A percentile compares a stretch with the other conserved stretches of the same genome.
These are phyloP conservation scores for Oryzias javanicus DNA, from an alignment of 2,113 vertebrate genomes.

Conservation along the genomic window DNA sequence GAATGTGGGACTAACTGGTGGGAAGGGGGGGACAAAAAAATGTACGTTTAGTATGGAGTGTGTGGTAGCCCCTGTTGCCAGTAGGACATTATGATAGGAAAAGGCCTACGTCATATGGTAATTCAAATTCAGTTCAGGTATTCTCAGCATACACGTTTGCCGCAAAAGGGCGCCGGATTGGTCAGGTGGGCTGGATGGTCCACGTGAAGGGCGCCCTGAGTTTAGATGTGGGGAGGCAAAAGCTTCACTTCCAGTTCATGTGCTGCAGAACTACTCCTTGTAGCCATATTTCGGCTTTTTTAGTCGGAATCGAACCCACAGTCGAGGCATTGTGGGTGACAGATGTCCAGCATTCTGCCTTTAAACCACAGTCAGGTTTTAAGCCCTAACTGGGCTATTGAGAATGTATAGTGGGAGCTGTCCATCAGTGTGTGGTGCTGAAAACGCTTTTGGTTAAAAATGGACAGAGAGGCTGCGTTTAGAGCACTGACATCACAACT, in stretches of 20 bases:
- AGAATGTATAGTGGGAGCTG: slow-evolving; percentile 45
- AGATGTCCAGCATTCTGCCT: slow-evolving; percentile 6
- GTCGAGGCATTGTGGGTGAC: slow-evolving; percentile 23
- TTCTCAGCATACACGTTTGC: slow-evolving; percentile 71
- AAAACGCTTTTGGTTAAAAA: slow-evolving; percentile 45
- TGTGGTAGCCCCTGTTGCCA: slow-evolving; percentile 56
- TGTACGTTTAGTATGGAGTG: slow-evolving; percentile 37
- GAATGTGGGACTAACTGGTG: slow-evolving; percentile 44
- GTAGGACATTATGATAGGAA: slow-evolving; percentile 60
- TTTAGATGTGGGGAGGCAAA: slow-evolving; percentile 15
- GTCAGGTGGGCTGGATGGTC: slow-evolving; percentile 56
- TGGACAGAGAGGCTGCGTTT: slow-evolving; percentile 12
- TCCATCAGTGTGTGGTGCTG: slow-evolving; percentile 60
- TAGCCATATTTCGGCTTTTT: background rate
- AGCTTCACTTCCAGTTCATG: slow-evolving; percentile 16
- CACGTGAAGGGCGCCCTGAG: slow-evolving; percentile 38
- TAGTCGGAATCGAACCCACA: slow-evolving; percentile 18
- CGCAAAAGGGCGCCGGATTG: slow-evolving; percentile 59
- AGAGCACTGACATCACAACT: slow-evolving; percentile 36
- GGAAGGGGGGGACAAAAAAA: slow-evolving; percentile 41
- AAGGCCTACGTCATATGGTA: slow-evolving; percentile 74
- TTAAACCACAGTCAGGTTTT: slow-evolving; percentile 21
- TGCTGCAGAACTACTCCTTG: background rate
- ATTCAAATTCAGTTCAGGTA: slow-evolving; percentile 78
- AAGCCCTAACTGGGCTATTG: slow-evolving; percentile 8